These are phyloP conservation scores for Zootoca vivipara DNA, from an alignment of 2,113 vertebrate species.

Conservation along the genomic window DNA sequence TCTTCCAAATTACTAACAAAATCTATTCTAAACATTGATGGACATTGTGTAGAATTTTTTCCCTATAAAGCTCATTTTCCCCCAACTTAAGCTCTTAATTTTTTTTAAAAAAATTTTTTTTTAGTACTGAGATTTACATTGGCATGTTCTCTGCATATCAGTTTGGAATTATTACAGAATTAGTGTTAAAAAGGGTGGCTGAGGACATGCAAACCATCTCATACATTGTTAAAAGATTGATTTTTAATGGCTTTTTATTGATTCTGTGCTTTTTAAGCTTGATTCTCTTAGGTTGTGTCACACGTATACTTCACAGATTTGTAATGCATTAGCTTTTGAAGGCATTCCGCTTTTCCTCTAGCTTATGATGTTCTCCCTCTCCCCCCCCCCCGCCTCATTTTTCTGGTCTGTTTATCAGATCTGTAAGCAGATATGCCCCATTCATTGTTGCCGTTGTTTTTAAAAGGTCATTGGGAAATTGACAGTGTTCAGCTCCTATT, in stretches of 20 bases:
- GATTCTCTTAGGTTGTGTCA: slow-evolving; percentile 68
- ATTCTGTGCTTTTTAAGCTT: slow-evolving; percentile 76
- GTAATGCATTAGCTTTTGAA: slow-evolving; percentile 32
- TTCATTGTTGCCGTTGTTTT: slow-evolving; percentile 39
- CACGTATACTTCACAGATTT: slow-evolving; percentile 57
- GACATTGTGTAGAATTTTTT: slow-evolving; percentile 61
- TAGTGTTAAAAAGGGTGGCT: slow-evolving; percentile 72
- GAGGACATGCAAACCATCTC: slow-evolving; percentile 73
- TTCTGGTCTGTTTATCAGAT: slow-evolving; percentile 23
- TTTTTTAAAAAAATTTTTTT: slow-evolving; percentile 28
- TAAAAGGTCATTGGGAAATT: slow-evolving; percentile 45
- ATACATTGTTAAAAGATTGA: slow-evolving; percentile 70
- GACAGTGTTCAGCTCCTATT: slow-evolving; percentile 34
- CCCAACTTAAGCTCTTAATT: slow-evolving; percentile 78
- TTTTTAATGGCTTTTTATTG: slow-evolving; percentile 83
- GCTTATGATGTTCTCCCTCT: slow-evolving; percentile 35
- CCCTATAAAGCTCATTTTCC: slow-evolving; percentile 72
- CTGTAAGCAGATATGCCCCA: slow-evolving; percentile 45
- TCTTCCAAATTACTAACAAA: slow-evolving; percentile 68
- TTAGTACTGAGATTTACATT: slow-evolving; percentile 79
- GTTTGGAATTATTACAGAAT: slow-evolving; percentile 79
- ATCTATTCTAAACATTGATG: slow-evolving; percentile 69
- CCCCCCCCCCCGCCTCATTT: background rate
- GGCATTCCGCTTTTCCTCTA: background rate
- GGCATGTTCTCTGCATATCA: slow-evolving; percentile 77